Base-by-base conservation (phyloP, 2,797 vertebrate species). In the Chelidonichthys spinosus region DNA sequence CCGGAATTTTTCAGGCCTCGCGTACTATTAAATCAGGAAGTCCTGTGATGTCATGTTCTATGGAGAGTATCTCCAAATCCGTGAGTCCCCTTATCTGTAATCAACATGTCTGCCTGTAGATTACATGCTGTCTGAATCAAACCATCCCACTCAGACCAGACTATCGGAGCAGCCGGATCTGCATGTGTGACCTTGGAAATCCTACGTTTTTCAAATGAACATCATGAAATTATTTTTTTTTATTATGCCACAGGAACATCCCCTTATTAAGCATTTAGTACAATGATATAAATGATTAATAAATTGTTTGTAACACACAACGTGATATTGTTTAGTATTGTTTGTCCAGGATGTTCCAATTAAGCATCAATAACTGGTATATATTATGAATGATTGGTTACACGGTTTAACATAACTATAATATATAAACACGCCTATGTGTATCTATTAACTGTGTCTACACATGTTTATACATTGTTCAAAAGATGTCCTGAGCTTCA, bases 1-100 rank as follows among this genome's bases (percentile, higher is more conserved):
- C 74, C 6, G 40, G 43, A 79, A 80, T 75, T 56, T 56, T 69
- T 72, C 61, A 11, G 18, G 53, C 61, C 44, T 40, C 13, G 18
- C 6, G n/a, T 36, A 35, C 63, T 64, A 83, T 83, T 85, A 47
- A 78, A 87, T 85, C 72, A 79, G 81, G 80, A 89, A 82, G 78
- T 80, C 70, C 47, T 74, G 53, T 67, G 66, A 86, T 61, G 52
- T 78, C 61, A 64, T 37, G 56, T 63, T 69, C 7, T 13, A 42
- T 13, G 17, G 56, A 18, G 50, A 63, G 52, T 56, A 33, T 49
- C 35, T 74, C 2, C 1, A 35, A 67, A 76, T 73, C 58, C 67
- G 8, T 2, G 37, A 47, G 32, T 53, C 17, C 43, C 25, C 40
- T 53, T 2, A 1, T 53, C 44, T 32, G 18, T 76, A 73, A 66